A percentile compares a stretch with the other conserved stretches of the same genome.
Evolutionary conservation across 2,888 invertebrate species (phyloP).

Genomic region (Megalurothrips usitatus): DNA sequence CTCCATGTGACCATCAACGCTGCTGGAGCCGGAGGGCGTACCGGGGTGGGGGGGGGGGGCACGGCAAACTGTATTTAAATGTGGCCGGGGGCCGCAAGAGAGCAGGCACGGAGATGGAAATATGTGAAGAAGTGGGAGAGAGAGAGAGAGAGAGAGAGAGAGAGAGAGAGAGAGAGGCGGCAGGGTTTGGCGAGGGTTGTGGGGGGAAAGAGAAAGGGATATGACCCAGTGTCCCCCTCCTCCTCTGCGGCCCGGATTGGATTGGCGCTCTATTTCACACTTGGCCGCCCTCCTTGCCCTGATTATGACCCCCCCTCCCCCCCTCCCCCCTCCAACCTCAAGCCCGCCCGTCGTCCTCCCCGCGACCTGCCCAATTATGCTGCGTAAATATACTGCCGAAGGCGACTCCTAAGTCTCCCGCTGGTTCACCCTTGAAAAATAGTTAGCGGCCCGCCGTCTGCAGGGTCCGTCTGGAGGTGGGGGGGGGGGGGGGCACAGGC

Average conservation of each 20-base stretch:
- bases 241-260: neutral
- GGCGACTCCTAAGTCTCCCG: neutral
- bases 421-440: neutral
- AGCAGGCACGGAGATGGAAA: neutral
- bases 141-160: neutral
- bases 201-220: neutral
- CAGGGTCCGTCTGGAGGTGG: neutral
- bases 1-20: neutral
- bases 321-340: neutral
- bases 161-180: neutral
- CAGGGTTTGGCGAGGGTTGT: neutral
- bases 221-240: neutral
- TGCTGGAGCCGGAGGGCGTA: neutral
- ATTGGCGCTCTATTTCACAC: constrained; percentile 24
- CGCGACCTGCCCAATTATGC: neutral
- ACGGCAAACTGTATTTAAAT: constrained; percentile 21
- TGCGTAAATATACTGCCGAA: constrained; percentile 12
- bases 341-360: neutral
- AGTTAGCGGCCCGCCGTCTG: neutral
- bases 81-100: neutral
- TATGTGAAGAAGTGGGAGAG: too few species aligned
- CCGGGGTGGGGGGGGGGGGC: neutral
- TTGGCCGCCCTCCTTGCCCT: constrained; percentile 23
- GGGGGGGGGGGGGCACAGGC: neutral
- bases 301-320: constrained; percentile 3